Base-by-base conservation (phyloP, 2,888 invertebrate species). In the Mechanitis messenoides region DNA sequence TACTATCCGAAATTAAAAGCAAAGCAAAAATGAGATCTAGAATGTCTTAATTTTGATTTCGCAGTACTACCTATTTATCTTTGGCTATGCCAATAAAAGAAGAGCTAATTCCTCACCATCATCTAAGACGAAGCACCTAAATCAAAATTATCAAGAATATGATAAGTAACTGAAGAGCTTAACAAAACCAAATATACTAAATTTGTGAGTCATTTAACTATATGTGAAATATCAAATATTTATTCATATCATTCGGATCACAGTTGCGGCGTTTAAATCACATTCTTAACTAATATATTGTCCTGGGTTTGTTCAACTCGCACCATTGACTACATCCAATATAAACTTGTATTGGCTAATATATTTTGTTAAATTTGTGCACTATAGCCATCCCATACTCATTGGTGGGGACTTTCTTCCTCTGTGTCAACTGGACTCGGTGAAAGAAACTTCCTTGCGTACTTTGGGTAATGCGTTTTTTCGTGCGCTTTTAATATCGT, bases 401-500 rank as follows among this genome's bases (percentile, higher is more conserved):
- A 90, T 85, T 94, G 94, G 88, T 94, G 94, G 75, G 94, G 94
- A 80, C 94, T 92, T 81, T 95, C 95, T 84, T 95, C 95, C 83
- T 95, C 94, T 65, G 94, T 94, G 82, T 96, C 95, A 74, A 95
- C 93, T 71, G 95, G 95, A 83, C 95, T 95, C 71, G 96, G 96
- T 75, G 96, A 96, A 74, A 96, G 91, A 91, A 95, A 96, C 91
- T 96, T 96, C 76, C 96, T 93, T 81, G 96, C 95, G 84, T 96
- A 96, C 90, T 96, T 96, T 71, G 96, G 96, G 87, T 95, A 96
- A 85, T 97, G 97, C 68, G 96, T 96, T 90, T 97, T 97, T 87
- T 97, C 96, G 85, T 97, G 97, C 73, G 96, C 96, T 87, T 97
- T 97, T 73, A 97, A 89, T 83, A 97, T 97, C 69, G 96, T 96